Percentiles rank a stretch among this genome's conserved stretches.
Evolutionary conservation across 2,888 invertebrate species (phyloP).

Genomic region (Orthosia gracilis): DNA sequence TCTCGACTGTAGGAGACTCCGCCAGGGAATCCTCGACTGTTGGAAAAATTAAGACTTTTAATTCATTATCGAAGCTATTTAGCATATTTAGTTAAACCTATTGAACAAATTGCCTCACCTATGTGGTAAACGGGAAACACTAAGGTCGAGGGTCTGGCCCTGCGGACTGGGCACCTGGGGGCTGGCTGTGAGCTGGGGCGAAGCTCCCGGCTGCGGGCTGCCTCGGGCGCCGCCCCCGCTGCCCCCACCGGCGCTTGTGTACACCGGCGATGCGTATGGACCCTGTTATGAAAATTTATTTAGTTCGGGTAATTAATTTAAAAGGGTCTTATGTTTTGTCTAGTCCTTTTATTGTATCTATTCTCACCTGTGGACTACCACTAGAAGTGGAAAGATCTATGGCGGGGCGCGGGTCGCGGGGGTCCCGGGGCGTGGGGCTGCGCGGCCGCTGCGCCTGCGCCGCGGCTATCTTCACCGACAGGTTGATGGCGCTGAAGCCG

Average conservation of each 20-base stretch:
- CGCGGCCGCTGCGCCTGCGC: conserved; percentile 93
- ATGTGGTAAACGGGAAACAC: conserved; percentile 96
- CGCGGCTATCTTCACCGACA: conserved; percentile 96
- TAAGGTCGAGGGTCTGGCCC: conserved; percentile 97
- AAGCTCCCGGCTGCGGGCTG: conserved; percentile 96
- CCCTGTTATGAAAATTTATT: conserved; percentile 91
- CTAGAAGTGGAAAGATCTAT: conserved; percentile 97
- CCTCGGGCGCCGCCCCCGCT: conserved; percentile 93
- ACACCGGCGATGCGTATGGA: conserved; percentile 94
- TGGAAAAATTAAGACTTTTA: conserved; percentile 67
- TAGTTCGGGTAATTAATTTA: conserved; percentile 66
- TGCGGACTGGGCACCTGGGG: conserved; percentile 98
- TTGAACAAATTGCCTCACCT: conserved; percentile 91
- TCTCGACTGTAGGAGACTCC: conserved; percentile 95
- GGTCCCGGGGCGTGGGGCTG: conserved; percentile 94
- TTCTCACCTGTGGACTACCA: conserved; percentile 96
- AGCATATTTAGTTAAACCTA: conserved; percentile 41
- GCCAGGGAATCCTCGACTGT: conserved; percentile 92
- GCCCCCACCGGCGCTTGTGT: conserved; percentile 94
- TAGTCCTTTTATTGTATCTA: conserved; percentile 60
- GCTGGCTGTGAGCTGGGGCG: conserved; percentile 95
- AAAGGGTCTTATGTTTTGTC: conserved; percentile 61
- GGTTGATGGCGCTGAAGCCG: conserved; percentile 95
- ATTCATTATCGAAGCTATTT: conserved; percentile 34
- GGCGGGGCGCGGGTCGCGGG: conserved; percentile 95